Evolutionary conservation across 2,113 vertebrate species (phyloP).

Genomic region (Pristiophorus japonicus): DNA sequence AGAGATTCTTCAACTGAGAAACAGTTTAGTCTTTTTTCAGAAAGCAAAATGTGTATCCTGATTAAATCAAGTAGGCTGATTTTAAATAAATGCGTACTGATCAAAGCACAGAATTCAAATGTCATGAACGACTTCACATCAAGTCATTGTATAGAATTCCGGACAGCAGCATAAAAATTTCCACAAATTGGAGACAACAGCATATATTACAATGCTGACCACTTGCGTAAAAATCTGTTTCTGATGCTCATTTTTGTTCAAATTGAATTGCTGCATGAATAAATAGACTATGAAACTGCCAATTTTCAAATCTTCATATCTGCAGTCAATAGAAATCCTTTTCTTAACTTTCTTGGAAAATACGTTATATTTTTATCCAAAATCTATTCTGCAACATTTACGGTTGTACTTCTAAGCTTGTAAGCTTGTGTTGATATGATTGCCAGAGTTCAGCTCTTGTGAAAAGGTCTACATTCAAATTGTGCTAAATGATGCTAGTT

Average conservation of each 20-base stretch:
- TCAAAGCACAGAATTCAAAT: neutral
- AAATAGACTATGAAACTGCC: neutral
- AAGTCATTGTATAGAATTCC: neutral
- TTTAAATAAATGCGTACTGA: neutral
- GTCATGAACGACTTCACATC: neutral
- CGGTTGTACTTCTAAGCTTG: neutral
- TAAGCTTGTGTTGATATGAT: neutral
- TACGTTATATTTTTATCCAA: neutral
- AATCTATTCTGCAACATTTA: neutral
- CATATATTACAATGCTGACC: neutral
- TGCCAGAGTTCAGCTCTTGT: neutral
- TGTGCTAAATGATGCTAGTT: neutral
- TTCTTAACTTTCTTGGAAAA: neutral
- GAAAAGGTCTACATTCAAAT: neutral
- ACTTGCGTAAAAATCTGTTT: neutral
- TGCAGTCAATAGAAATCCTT: neutral
- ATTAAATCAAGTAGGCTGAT: neutral
- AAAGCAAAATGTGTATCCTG: neutral
- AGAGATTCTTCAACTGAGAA: neutral
- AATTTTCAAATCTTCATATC: neutral
- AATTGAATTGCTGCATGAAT: neutral
- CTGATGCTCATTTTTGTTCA: neutral
- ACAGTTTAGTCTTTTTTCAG: neutral
- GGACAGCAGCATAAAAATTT: no score
- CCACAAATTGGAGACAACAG: neutral